phyloP scores from a whole-genome alignment of 2,797 vertebrate species.

The Pseudotriccus pelzelni region DNA sequence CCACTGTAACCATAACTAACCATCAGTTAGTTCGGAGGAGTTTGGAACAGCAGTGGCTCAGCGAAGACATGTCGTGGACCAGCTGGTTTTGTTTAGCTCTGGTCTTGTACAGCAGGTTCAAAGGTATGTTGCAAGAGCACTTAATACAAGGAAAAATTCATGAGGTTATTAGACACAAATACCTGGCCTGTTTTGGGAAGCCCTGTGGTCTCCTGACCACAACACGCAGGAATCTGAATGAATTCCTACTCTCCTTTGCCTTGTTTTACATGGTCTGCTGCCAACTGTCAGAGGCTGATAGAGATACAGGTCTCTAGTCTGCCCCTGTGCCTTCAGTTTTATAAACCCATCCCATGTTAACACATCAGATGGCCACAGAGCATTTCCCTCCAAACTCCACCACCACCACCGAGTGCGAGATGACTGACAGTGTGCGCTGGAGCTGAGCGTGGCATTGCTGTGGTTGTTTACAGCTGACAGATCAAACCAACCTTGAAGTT shows the following conservation, averaged over 20 bases:
- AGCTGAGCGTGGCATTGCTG: not conserved
- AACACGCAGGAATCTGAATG: not conserved
- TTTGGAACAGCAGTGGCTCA: not conserved
- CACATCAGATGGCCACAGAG: not conserved
- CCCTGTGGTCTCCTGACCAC: not conserved
- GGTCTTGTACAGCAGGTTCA: not conserved
- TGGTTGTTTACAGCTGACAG: not conserved
- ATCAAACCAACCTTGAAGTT: not conserved
- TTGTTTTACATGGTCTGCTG: not conserved
- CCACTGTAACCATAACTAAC: not conserved
- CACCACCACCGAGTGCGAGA: not conserved
- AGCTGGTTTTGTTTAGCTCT: not conserved
- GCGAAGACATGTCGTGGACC: not conserved
- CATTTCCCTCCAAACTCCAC: not conserved
- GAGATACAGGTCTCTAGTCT: not conserved
- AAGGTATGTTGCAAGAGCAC: conserved; percentile 9
- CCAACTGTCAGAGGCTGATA: not conserved
- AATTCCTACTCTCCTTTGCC: not conserved
- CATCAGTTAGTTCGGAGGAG: not conserved
- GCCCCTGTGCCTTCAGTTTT: not conserved
- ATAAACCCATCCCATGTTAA: not conserved
- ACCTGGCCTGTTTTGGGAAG: not conserved
- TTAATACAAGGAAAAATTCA: not conserved
- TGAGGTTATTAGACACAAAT: not conserved
- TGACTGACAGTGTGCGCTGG: not conserved